Evolutionary conservation across 2,113 vertebrate genomes (phyloP).

Genomic region (Rafetus swinhoei): DNA sequence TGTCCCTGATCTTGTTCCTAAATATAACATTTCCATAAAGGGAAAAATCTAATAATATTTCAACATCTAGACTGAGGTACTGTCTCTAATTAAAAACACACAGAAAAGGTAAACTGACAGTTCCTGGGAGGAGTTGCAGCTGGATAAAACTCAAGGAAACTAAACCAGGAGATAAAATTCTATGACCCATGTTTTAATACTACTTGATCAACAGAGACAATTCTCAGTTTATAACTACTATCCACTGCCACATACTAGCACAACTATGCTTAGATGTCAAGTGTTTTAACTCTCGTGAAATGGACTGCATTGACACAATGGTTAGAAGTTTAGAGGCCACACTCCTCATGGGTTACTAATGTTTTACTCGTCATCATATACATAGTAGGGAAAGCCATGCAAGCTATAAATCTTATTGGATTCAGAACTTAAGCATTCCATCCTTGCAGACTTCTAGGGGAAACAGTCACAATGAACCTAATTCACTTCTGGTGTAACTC

Average conservation of each 20-base stretch:
- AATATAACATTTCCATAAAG: not conserved
- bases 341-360: not conserved
- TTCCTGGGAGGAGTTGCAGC: not conserved
- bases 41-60: not conserved
- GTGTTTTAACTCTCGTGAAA: not conserved
- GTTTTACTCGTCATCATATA: not conserved
- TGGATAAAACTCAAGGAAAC: not conserved
- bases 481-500: not conserved
- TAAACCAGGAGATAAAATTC: not conserved
- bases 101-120: not conserved
- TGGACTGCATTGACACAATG: not conserved
- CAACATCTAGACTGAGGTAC: not conserved
- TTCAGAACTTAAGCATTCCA: not conserved
- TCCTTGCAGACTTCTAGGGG: rapidly evolving
- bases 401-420: not conserved
- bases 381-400: not conserved
- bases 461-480: not conserved
- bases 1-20: not conserved
- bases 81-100: not conserved
- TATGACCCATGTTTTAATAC: not conserved
- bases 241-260: not conserved
- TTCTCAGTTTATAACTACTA: not conserved
- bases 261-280: rapidly evolving
- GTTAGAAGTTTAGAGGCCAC: not conserved
- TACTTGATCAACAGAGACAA: not conserved